phyloP scores from a whole-genome alignment of 1,140 invertebrate species.

The Octopus sinensis region DNA sequence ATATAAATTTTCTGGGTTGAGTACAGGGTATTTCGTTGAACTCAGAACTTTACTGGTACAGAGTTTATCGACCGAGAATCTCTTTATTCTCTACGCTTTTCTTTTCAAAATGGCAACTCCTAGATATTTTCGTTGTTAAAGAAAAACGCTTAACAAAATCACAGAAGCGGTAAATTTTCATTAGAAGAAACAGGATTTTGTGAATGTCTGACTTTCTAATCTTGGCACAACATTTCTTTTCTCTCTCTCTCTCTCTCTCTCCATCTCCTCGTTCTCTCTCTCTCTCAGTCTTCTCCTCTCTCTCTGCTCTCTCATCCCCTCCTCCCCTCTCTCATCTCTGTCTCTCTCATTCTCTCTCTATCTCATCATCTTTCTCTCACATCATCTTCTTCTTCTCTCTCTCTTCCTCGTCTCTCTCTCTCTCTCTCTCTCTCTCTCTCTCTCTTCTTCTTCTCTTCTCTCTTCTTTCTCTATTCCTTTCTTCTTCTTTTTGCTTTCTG shows the following conservation, averaged over 20 bases:
- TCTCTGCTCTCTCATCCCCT: background rate
- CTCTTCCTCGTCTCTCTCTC: conserved; percentile 19
- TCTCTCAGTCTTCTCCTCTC: background rate
- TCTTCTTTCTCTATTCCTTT: conserved; percentile 11
- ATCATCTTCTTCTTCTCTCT: conserved; percentile 14
- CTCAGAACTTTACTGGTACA: too few species aligned
- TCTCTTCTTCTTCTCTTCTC: background rate
- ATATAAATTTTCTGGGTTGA: too few species aligned
- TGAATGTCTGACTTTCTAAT: too few species aligned
- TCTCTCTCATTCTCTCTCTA: background rate
- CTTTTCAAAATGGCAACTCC: too few species aligned
- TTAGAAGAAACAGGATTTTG: too few species aligned
- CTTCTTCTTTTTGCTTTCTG: conserved; percentile 11
- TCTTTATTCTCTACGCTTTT: too few species aligned
- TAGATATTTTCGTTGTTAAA: too few species aligned
- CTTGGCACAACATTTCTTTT: background rate
- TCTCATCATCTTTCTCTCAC: background rate
- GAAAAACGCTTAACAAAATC: too few species aligned
- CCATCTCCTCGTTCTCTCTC: too few species aligned
- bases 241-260: background rate
- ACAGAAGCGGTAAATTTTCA: too few species aligned
- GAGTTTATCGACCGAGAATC: too few species aligned
- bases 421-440: conserved; percentile 3
- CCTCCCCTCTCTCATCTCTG: background rate
- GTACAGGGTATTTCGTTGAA: too few species aligned